A percentile compares a stretch with the other conserved stretches of the same genome.
phyloP scores from a whole-genome alignment of 2,888 invertebrate genomes.

The Micoletzkya japonica region DNA sequence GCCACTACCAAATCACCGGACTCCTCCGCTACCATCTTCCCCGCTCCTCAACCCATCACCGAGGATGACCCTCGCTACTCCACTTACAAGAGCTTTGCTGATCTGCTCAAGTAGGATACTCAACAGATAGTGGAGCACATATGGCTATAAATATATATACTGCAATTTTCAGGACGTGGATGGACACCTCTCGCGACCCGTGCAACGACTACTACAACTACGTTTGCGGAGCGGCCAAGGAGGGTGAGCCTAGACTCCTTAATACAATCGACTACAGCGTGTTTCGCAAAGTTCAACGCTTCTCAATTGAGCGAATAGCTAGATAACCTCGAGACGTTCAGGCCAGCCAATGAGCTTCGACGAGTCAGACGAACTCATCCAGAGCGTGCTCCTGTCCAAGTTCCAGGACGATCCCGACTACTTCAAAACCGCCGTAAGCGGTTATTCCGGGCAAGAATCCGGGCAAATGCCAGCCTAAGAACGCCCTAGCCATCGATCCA shows the following conservation, averaged over 20 bases:
- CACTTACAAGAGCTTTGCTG: slow-evolving; percentile 32
- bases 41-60: slow-evolving; percentile 6
- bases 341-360: slow-evolving; percentile 37
- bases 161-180: slow-evolving; percentile 29
- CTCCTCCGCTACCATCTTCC: no score
- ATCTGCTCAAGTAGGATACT: slow-evolving; percentile 36
- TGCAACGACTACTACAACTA: slow-evolving; percentile 52
- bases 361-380: slow-evolving; percentile 37
- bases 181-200: slow-evolving; percentile 43
- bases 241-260: no score
- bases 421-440: background rate
- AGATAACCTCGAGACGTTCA: no score
- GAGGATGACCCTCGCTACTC: slow-evolving; percentile 25
- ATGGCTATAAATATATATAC: background rate
- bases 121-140: no score
- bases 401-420: no score
- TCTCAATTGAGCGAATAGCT: no score
- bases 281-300: no score
- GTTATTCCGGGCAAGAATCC: background rate
- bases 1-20: no score
- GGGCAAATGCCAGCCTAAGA: background rate
- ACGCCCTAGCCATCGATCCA: background rate
- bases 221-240: slow-evolving; percentile 38
- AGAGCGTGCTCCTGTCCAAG: slow-evolving; percentile 22
- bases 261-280: no score